These are phyloP conservation scores for Acrobasis repandana DNA, from an alignment of 2,888 invertebrate species.

Conservation along the genomic window DNA sequence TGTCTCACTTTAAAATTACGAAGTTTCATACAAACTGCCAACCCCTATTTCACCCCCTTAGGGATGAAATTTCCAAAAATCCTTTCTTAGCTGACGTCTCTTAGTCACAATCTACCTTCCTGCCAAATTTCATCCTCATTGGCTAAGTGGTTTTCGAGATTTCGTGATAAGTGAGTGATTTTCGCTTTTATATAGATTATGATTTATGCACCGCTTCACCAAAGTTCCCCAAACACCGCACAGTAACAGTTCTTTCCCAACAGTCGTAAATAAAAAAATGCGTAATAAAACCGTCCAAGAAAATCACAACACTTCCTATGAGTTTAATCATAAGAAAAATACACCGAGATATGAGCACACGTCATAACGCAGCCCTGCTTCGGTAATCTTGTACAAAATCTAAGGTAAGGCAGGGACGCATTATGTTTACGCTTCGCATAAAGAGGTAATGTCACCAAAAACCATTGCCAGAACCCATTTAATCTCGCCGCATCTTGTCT, in stretches of 20 bases:
- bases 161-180: too few species aligned
- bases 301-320: conserved; percentile 2
- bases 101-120: too few species aligned
- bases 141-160: too few species aligned
- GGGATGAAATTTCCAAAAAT: too few species aligned
- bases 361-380: conserved; percentile 21
- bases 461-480: conserved; percentile 48
- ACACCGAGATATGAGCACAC: conserved; percentile 16
- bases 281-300: background rate
- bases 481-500: conserved; percentile 40
- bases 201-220: background rate
- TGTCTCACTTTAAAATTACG: too few species aligned
- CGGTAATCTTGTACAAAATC: conserved; percentile 23
- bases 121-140: too few species aligned
- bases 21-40: too few species aligned
- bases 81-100: too few species aligned
- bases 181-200: too few species aligned
- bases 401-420: conserved; percentile 22
- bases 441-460: conserved; percentile 41
- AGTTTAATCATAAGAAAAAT: conserved; percentile 20
- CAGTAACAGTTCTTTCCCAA: background rate
- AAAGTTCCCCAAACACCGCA: background rate
- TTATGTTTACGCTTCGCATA: conserved; percentile 27
- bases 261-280: background rate
- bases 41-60: too few species aligned